phyloP scores from a whole-genome alignment of 2,797 vertebrate genomes.

The Centropyge bicolor region DNA sequence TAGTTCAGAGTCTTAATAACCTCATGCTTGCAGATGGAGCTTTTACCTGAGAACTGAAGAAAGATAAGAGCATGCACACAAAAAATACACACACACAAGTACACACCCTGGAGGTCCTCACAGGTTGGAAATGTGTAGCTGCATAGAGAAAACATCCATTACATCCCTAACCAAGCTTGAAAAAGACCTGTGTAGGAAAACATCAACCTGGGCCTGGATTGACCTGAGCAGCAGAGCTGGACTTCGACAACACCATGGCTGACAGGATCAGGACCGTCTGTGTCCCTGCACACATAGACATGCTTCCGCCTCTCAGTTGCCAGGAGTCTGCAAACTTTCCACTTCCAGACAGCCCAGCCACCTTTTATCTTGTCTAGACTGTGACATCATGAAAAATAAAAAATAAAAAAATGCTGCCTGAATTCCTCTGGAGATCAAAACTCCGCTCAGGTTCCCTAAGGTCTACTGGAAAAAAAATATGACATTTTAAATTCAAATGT shows the following conservation, averaged over 20 bases:
- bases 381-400: constrained; percentile 45
- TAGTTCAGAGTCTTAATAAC: constrained; percentile 61
- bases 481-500: constrained; percentile 56
- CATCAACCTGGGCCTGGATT: constrained; percentile 20
- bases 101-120: constrained; percentile 29
- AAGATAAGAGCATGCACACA: constrained; percentile 52
- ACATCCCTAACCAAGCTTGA: constrained; percentile 44
- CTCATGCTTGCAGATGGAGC: constrained; percentile 51
- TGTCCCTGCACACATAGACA: constrained; percentile 15
- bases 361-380: constrained; percentile 68
- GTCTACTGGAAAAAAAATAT: constrained; percentile 36
- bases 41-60: constrained; percentile 69
- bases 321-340: constrained; percentile 36
- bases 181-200: constrained; percentile 37
- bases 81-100: constrained; percentile 29
- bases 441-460: constrained; percentile 19
- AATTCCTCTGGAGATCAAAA: constrained; percentile 50
- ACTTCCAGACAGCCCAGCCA: constrained; percentile 25
- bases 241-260: constrained; percentile 10
- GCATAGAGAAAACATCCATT: constrained; percentile 48
- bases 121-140: constrained; percentile 33
- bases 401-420: constrained; percentile 15
- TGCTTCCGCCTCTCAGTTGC: constrained; percentile 32
- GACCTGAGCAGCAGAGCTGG: constrained; percentile 28
- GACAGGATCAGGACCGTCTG: constrained; percentile 31